These are phyloP conservation scores for Arctocebus calabarensis DNA, from an alignment of 2,797 vertebrate genomes.

Conservation along the genomic window DNA sequence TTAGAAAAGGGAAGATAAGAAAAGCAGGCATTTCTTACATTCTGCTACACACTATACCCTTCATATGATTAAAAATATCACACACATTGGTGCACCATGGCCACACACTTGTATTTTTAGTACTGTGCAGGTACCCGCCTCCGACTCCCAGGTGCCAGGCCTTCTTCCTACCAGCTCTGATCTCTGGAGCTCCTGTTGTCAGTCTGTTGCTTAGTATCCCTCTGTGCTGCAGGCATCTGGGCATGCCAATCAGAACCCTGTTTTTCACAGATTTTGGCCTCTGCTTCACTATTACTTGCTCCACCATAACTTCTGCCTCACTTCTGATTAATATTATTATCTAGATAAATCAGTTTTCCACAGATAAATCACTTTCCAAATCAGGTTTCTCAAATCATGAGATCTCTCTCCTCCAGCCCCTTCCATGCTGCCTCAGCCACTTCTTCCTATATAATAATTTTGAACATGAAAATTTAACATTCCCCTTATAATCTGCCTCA, in stretches of 20 bases:
- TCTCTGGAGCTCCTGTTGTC: not conserved
- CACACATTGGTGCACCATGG: not conserved
- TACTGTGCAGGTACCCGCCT: not conserved
- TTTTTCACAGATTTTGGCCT: not conserved
- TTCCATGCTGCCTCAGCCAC: not conserved
- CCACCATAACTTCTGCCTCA: not conserved
- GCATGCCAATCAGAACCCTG: not conserved
- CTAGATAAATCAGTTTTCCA: not conserved
- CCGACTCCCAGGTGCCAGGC: not conserved
- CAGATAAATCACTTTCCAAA: too few relatives aligned
- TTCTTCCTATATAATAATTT: not conserved
- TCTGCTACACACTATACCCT: not conserved
- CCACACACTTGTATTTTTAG: not conserved
- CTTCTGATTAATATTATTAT: not conserved
- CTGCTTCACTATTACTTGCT: not conserved
- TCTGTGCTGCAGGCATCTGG: not conserved
- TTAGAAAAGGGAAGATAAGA: not conserved
- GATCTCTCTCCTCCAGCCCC: not conserved
- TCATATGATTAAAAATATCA: conserved; percentile 4
- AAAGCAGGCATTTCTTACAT: not conserved
- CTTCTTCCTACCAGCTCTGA: not conserved
- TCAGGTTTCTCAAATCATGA: not conserved
- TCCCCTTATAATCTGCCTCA: not conserved
- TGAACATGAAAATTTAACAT: not conserved
- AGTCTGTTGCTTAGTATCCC: not conserved